Evolutionary conservation across 2,888 invertebrate genomes (phyloP), one percentile per base, ranked within the genome.

Genomic region (Dermolepida albohirtum): DNA sequence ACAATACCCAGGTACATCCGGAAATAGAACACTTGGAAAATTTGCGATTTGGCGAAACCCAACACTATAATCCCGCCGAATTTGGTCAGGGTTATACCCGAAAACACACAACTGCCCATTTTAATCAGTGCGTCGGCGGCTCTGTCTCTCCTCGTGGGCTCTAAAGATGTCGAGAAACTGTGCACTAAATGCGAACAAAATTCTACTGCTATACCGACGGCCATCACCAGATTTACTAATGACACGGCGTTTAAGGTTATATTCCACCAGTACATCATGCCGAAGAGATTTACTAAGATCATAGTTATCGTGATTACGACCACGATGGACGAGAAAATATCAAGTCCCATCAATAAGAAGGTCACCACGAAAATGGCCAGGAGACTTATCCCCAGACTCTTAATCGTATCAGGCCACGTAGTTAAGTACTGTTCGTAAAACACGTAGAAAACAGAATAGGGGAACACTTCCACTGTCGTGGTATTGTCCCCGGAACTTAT

Each of bases 341-440:
- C 97, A 81, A 98, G 90, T 17, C 98, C 98, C 89, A 97, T 94
- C 71, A 97, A 83, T 12, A 96, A 77, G 84, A 96, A 95, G 0
- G 97, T 96, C 6, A 97, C 97, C 29, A 96, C 86, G 83, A 98
- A 97, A 71, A 99, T 97, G n/a, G 97, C 96, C 1, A 90, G 84
- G 68, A 97, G 86, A 12, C 97, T 97, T 66, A 97, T 91, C 14
- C 92, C 91, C 84, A 99, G 88, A 77, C 95, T 95, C 79, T 91
- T 88, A 39, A 96, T 81, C 0, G 97, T 95, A 78, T 98, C 96
- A 0, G 91, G 88, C 92, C 97, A 95, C 89, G 98, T 96, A 7
- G 96, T 96, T 72, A 98, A 85, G 83, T 99, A 99, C 85, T 99
- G 98, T 82, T 99, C 99, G 82, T 99, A 99, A 85, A 96, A 99